These are phyloP conservation scores for Psittacula cyanocephala DNA, from an alignment of 2,113 vertebrate genomes.

Conservation along the genomic window DNA sequence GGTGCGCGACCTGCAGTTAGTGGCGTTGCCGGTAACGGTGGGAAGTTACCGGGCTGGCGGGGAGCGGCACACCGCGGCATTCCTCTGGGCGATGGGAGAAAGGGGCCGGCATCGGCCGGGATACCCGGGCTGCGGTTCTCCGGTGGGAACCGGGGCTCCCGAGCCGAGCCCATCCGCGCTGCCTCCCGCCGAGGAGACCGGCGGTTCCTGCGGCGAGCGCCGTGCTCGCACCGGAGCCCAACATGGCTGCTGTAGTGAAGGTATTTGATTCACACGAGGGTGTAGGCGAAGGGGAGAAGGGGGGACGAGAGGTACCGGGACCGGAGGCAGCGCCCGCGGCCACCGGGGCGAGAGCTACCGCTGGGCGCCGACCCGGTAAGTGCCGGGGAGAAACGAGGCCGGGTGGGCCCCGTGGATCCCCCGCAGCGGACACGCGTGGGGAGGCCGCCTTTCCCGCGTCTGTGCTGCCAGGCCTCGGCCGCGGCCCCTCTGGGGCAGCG, in stretches of 20 bases:
- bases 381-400: background rate
- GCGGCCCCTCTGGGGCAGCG: background rate
- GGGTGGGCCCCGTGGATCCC: background rate
- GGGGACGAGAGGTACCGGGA: background rate
- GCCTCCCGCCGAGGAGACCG: conserved; percentile 1
- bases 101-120: background rate
- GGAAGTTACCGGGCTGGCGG: background rate
- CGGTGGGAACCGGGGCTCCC: background rate
- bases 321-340: background rate
- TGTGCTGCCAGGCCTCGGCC: background rate
- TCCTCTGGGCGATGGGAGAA: background rate
- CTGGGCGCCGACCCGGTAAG: background rate
- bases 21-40: background rate
- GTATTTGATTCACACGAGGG: conserved; percentile 9
- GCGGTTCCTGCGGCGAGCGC: conserved; percentile 7
- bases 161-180: background rate
- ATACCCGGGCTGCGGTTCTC: background rate
- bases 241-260: conserved; percentile 54
- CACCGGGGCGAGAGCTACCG: background rate
- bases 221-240: conserved; percentile 26
- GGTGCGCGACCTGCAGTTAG: background rate
- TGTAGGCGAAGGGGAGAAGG: background rate
- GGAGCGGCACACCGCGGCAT: background rate
- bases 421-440: background rate
- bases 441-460: background rate